Evolutionary conservation across 2,888 invertebrate species (phyloP).

Genomic region (Eilema depressum): DNA sequence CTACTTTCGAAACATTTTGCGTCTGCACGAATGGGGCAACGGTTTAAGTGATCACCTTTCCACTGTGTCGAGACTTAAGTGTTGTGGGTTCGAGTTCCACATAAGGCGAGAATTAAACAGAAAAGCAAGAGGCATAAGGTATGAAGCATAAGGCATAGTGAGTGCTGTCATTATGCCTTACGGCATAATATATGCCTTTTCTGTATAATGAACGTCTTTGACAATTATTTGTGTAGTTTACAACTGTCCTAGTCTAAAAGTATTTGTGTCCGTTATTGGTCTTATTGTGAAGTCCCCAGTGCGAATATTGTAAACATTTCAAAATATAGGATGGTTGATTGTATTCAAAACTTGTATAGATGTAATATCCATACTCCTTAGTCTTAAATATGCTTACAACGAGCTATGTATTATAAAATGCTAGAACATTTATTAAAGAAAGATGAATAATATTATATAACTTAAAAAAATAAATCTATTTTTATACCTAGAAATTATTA

Average conservation of each 20-base stretch:
- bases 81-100: conserved; percentile 1
- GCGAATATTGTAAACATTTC: neutral
- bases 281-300: neutral
- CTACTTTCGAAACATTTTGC: neutral
- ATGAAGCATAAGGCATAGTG: too few species aligned
- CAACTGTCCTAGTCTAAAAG: neutral
- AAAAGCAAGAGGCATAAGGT: too few species aligned
- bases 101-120: neutral
- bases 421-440: neutral
- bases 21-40: neutral
- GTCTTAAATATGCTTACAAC: too few species aligned
- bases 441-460: too few species aligned
- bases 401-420: too few species aligned
- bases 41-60: neutral
- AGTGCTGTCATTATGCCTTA: too few species aligned
- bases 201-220: neutral
- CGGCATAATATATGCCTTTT: too few species aligned
- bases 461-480: neutral
- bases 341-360: neutral
- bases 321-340: neutral
- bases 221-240: neutral
- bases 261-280: neutral
- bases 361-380: neutral
- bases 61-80: neutral
- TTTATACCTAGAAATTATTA: neutral